phyloP scores from a whole-genome alignment of 2,113 vertebrate species.

The Varanus salvator region DNA sequence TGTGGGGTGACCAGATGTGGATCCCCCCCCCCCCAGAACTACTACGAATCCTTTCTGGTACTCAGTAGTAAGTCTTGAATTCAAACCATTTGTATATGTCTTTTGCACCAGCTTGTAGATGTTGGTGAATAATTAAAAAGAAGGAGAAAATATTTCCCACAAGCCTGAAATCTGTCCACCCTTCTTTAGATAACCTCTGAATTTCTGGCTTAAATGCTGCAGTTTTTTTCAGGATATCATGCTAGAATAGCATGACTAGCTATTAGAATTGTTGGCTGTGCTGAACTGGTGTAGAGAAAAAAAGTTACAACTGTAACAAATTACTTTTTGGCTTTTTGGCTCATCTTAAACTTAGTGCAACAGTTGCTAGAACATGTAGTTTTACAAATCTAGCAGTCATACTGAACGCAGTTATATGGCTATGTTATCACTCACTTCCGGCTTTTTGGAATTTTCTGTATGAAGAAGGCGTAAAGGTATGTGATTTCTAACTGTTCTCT shows the following conservation, averaged over 20 bases:
- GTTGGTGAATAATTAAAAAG: too few species aligned
- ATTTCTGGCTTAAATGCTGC: not conserved
- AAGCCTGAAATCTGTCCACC: not conserved
- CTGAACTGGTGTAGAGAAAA: not conserved
- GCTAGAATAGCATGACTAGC: not conserved
- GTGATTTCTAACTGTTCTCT: accelerated
- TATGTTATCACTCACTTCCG: not conserved
- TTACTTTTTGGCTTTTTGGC: too few species aligned
- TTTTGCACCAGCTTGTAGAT: too few species aligned
- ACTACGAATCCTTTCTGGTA: not conserved
- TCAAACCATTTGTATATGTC: too few species aligned
- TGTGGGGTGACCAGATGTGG: not conserved
- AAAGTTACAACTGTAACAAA: not conserved
- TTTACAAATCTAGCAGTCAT: not conserved
- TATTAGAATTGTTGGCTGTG: not conserved
- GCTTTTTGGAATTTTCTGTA: not conserved
- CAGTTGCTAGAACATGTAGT: not conserved
- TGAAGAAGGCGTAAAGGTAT: accelerated
- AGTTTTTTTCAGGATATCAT: not conserved
- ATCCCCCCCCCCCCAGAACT: not conserved
- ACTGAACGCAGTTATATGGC: not conserved
- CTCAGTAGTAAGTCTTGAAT: too few species aligned
- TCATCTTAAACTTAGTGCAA: not conserved
- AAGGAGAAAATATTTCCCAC: too few species aligned
- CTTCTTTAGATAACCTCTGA: not conserved